Evolutionary conservation across 2,797 vertebrate genomes (phyloP), one percentile per base, ranked within the genome.

Genomic region (Calcarius lapponicus): DNA sequence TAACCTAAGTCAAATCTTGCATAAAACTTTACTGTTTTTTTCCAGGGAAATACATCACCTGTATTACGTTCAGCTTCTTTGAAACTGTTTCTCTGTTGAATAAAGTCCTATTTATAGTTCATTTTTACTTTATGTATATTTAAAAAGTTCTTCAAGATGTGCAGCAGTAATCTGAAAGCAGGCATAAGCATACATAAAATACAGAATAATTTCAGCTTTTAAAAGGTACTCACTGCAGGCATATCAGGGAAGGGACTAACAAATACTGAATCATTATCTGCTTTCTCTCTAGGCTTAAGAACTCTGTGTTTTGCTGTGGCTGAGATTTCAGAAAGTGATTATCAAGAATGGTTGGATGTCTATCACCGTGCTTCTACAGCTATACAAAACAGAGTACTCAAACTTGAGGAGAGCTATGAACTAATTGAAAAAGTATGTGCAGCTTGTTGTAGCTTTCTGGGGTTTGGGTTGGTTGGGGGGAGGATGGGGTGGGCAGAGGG

Each of bases 341-440:
- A 99, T 96, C 98, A 98, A 71, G 99, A 99, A 64, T 99, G 99
- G 99, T 97, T 98, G 90, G 97, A 98, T 57, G 95, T 99, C 75
- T 98, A 99, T 79, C 98, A 98, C 62, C 98, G 98, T 45, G 99
- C 99, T 36, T 97, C 98, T 85, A 99, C 98, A 2, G 98, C 99
- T 10, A 94, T 99, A 88, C 99, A 99, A 96, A 99, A 99, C 98
- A 97, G 99, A 97, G 97, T 98, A 12, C 98, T 99, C 47, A 99
- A 99, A 88, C 98, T 99, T 84, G 99, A 99, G 93, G 99, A 99
- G 97, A 99, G 98, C 97, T 99, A 99, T 25, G 99, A 99, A 80
- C 97, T 99, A n/a, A 99, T 99, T 64, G 99, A 99, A 96, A 99
- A 99, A 98, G 99, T 99, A 96, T 38, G 98, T 92, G 60, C 48